Conservation (phyloP, 2,113 vertebrate genomes). For the Indicator indicator region DNA sequence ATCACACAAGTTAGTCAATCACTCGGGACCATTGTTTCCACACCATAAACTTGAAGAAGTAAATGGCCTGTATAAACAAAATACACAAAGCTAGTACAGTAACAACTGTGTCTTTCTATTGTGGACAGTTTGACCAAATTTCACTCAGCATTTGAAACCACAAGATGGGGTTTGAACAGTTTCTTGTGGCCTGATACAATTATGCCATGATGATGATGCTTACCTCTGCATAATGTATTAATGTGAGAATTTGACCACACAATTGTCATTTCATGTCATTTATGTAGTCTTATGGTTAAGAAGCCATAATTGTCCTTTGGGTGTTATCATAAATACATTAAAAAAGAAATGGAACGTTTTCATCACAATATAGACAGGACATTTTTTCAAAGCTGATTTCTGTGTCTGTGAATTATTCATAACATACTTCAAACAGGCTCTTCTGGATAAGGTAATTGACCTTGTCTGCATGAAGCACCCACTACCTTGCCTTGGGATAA, state of each 20-base stretch:
- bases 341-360: slow-evolving; percentile 73
- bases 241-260: slow-evolving; percentile 52
- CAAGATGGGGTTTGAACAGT: background rate
- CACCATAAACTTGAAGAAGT: background rate
- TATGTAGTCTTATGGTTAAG: slow-evolving; percentile 54
- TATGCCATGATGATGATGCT: background rate
- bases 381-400: slow-evolving; percentile 73
- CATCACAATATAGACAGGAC: slow-evolving; percentile 62
- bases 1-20: background rate
- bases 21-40: accelerated
- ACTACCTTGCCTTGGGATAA: slow-evolving; percentile 70
- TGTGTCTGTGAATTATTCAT: slow-evolving; percentile 76
- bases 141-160: background rate
- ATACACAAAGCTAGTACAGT: background rate
- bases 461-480: slow-evolving; percentile 69
- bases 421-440: slow-evolving; percentile 72
- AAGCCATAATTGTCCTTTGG: slow-evolving; percentile 62
- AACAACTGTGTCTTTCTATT: background rate
- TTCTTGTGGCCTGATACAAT: background rate
- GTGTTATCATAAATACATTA: slow-evolving; percentile 73
- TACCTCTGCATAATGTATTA: background rate
- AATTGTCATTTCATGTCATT: slow-evolving; percentile 58
- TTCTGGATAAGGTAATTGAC: slow-evolving; percentile 77
- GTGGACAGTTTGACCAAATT: background rate
- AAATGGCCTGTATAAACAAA: background rate